Evolutionary conservation across 1,140 invertebrate species (phyloP), one percentile per base, ranked within the genome.

Genomic region (Drosophila kurseongensis): DNA sequence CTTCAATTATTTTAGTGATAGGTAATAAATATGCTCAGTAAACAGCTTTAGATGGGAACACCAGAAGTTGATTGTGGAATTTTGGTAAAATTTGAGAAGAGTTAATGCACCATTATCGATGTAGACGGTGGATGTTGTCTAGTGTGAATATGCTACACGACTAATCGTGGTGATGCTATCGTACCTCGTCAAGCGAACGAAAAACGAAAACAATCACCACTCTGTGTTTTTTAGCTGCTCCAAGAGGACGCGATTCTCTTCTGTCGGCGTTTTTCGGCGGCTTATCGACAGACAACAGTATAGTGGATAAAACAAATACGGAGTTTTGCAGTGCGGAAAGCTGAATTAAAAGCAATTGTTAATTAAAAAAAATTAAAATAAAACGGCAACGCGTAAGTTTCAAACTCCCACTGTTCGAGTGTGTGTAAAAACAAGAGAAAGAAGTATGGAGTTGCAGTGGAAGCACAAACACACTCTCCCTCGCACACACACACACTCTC

Each of bases 381-480:
- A 52, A 52, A 45, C 59, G 51, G 75, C 42, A 57, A 71, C 78
- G 63, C 74, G 78, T 81, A 85, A 77, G 72, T 77, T 74, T 56
- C 47, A 18, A 71, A 58, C 63, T 80, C 59, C 10, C 32, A 42
- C 48, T 78, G 56, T 59, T 38, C 18, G 62, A 38, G 60, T 76
- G 65, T 72, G 61, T 45, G 51, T 50, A 45, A 38, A 67, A 62
- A 68, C 78, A 88, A 86, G 83, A 86, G 83, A 88, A 88, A 73
- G 79, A 88, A 89, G 78, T 67, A 62, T 60, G 81, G 75, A 89
- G 82, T 89, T 86, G 83, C 83, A 84, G 74, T 80, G 67, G 73
- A 80, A 83, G 84, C 80, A 84, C 81, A 80, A 82, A 75, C 80
- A 83, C 50, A 48, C 67, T 32, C 55, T 57, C 56, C 41, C 47